A percentile compares a stretch with the other conserved stretches of the same genome.
Evolutionary conservation across 2,797 vertebrate genomes (phyloP).

Genomic region (Phoeniculus purpureus): DNA sequence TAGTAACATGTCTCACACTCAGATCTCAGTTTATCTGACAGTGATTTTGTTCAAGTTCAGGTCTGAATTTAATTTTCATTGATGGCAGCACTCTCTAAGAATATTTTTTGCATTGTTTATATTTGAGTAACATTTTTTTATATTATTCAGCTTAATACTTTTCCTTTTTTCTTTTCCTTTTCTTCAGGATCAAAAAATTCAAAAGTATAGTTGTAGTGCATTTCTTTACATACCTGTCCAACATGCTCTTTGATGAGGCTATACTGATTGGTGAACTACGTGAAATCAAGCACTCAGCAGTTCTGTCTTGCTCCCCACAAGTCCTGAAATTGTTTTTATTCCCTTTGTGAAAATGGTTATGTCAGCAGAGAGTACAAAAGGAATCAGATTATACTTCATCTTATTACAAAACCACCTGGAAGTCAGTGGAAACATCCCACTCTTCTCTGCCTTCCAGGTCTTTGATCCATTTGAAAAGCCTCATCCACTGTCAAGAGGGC

Average conservation of each 20-base stretch:
- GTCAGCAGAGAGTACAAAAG: conserved; percentile 63
- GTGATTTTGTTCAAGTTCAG: neutral
- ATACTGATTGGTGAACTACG: neutral
- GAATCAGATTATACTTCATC: conserved; percentile 58
- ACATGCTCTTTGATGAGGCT: neutral
- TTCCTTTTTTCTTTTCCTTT: neutral
- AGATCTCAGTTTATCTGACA: neutral
- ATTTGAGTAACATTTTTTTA: neutral
- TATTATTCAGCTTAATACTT: neutral
- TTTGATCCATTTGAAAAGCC: conserved; percentile 60
- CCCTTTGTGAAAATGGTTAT: conserved; percentile 30
- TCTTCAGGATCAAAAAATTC: neutral
- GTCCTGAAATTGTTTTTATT: conserved; percentile 57
- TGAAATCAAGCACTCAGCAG: conserved; percentile 48
- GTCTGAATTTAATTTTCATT: neutral
- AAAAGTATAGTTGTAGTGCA: neutral
- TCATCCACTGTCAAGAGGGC: conserved; percentile 28
- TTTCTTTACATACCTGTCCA: neutral
- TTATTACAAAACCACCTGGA: conserved; percentile 57
- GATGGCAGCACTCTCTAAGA: neutral
- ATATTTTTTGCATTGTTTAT: neutral
- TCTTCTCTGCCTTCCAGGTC: conserved; percentile 46
- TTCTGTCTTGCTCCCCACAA: conserved; percentile 32
- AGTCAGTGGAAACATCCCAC: conserved; percentile 32
- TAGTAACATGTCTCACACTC: neutral